phyloP scores from a whole-genome alignment of 1,140 invertebrate species.

The Stegodyphus mimosarum region DNA sequence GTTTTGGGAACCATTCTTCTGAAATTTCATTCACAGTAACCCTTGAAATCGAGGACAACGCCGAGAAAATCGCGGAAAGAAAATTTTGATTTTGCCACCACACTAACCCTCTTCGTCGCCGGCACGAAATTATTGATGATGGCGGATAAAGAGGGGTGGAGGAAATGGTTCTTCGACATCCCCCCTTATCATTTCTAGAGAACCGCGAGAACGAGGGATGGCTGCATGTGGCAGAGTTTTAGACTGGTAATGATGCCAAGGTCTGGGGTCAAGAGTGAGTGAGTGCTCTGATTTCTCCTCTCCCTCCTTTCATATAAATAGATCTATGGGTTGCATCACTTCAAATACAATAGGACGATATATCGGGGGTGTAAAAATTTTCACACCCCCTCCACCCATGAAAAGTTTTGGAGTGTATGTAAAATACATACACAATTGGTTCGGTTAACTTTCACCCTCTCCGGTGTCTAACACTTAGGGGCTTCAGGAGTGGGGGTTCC shows the following conservation, averaged over 20 bases:
- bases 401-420: neutral
- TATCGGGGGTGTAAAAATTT: neutral
- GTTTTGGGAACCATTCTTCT: no score
- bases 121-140: constrained; percentile 51
- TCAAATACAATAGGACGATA: neutral
- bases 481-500: neutral
- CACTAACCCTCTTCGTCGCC: neutral
- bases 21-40: neutral
- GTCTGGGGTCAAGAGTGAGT: constrained; percentile 11
- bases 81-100: constrained; percentile 12
- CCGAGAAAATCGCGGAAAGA: constrained; percentile 17
- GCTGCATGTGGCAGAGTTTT: constrained; percentile 55
- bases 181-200: neutral
- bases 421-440: neutral
- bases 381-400: neutral
- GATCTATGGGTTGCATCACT: neutral
- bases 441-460: neutral
- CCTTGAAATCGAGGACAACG: constrained; percentile 3
- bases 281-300: constrained; percentile 14
- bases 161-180: neutral
- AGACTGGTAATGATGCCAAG: constrained; percentile 45
- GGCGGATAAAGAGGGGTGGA: neutral
- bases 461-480: neutral
- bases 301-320: constrained; percentile 3
- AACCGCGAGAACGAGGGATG: constrained; percentile 6